A percentile compares a stretch with the other conserved stretches of the same genome.
Evolutionary conservation across 2,113 vertebrate genomes (phyloP).

Genomic region (Gorsachius goisagi): DNA sequence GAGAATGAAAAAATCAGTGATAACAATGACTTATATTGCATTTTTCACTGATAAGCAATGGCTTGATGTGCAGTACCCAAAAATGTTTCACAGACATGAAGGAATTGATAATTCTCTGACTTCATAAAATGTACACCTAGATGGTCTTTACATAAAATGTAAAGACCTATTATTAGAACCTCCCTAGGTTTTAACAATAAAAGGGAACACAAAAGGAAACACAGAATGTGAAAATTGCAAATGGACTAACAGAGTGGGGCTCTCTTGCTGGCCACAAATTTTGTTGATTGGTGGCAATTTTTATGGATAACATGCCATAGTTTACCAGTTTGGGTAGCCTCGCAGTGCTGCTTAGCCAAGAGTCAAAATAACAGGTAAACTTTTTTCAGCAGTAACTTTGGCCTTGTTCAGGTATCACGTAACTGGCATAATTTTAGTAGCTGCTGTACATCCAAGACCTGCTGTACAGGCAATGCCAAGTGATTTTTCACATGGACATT

Average conservation of each 20-base stretch:
- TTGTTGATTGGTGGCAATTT: not conserved
- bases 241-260: not conserved
- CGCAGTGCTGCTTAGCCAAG: not conserved
- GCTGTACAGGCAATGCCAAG: not conserved
- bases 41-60: not conserved
- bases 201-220: not conserved
- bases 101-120: not conserved
- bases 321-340: not conserved
- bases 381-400: not conserved
- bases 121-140: not conserved
- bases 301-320: not conserved
- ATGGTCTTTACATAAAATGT: not conserved
- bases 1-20: not conserved
- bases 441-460: not conserved
- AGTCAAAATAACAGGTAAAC: not conserved
- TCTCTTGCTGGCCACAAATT: not conserved
- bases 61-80: not conserved
- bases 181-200: not conserved
- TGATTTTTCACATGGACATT: not conserved
- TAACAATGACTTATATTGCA: not conserved
- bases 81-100: not conserved
- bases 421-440: not conserved
- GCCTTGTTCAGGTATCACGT: not conserved
- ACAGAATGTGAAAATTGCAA: not conserved
- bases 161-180: not conserved